A percentile compares a stretch with the other conserved stretches of the same genome.
phyloP scores from a whole-genome alignment of 2,113 vertebrate species.

The Corvus moneduloides region DNA sequence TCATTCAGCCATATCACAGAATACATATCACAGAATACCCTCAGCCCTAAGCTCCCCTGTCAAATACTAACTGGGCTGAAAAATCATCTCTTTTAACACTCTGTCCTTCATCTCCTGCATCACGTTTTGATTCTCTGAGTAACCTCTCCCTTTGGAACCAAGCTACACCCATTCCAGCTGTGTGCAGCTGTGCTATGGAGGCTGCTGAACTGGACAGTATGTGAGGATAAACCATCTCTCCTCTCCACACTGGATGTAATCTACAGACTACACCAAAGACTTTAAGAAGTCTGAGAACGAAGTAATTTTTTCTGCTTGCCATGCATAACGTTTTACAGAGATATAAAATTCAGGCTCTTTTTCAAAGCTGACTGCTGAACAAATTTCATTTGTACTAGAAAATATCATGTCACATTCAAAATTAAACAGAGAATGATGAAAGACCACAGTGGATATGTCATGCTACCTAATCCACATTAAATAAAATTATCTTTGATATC shows the following conservation, averaged over 20 bases:
- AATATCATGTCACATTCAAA: not conserved
- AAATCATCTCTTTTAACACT: not conserved
- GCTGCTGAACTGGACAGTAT: not conserved
- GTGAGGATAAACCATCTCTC: not conserved
- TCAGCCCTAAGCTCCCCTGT: not conserved
- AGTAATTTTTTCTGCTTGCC: not conserved
- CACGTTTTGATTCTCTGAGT: not conserved
- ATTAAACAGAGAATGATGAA: constrained; percentile 1
- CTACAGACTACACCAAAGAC: not conserved
- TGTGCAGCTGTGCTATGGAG: not conserved
- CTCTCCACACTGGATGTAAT: not conserved
- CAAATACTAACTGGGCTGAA: not conserved
- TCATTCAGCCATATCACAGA: not conserved
- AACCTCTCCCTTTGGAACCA: not conserved
- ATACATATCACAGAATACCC: not conserved
- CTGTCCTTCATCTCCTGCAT: not conserved
- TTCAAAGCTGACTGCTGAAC: constrained; percentile 1
- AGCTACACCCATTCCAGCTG: not conserved
- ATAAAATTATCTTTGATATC: not conserved
- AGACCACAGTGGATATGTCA: not conserved
- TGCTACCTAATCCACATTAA: not conserved
- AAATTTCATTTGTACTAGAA: constrained; percentile 3
- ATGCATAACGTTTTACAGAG: not conserved
- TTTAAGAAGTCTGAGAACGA: not conserved
- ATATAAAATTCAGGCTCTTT: not conserved